Percentiles rank a stretch among this genome's conserved stretches.
These are phyloP conservation scores for Rhinophrynus dorsalis DNA, from an alignment of 2,797 vertebrate genomes.

Conservation along the genomic window DNA sequence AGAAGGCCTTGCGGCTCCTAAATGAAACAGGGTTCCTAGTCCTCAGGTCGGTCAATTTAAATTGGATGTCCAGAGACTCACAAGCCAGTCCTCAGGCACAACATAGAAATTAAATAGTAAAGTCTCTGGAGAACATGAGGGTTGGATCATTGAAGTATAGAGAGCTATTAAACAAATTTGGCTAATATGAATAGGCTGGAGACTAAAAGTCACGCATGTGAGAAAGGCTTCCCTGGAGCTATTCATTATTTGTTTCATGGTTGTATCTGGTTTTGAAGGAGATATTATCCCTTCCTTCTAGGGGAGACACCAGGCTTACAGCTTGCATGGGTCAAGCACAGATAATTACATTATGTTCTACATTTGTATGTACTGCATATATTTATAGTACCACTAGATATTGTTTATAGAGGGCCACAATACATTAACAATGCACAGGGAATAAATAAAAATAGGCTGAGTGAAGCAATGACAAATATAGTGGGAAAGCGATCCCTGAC, in stretches of 20 bases:
- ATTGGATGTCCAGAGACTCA: constrained; percentile 21
- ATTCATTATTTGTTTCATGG: not conserved
- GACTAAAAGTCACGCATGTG: not conserved
- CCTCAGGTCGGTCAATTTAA: constrained; percentile 20
- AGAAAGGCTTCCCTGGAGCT: not conserved
- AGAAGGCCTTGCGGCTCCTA: constrained; percentile 11
- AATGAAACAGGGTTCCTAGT: not conserved
- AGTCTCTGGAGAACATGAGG: not conserved
- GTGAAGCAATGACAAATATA: too few relatives aligned
- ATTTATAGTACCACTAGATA: too few relatives aligned
- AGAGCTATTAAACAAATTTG: constrained; percentile 18
- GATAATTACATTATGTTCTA: too few relatives aligned
- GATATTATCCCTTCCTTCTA: not conserved
- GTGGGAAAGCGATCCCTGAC: too few relatives aligned
- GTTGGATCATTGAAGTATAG: not conserved
- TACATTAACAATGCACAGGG: too few relatives aligned
- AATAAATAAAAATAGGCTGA: too few relatives aligned
- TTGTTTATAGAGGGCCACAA: too few relatives aligned
- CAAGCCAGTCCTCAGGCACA: constrained; percentile 6
- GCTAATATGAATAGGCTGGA: not conserved
- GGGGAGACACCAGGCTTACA: too few relatives aligned
- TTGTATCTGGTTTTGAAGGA: not conserved
- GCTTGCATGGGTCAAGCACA: too few relatives aligned
- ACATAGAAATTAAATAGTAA: constrained; percentile 21
- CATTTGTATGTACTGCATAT: too few relatives aligned